Conservation (phyloP, 1,140 invertebrate genomes). For the Eciton burchellii region DNA sequence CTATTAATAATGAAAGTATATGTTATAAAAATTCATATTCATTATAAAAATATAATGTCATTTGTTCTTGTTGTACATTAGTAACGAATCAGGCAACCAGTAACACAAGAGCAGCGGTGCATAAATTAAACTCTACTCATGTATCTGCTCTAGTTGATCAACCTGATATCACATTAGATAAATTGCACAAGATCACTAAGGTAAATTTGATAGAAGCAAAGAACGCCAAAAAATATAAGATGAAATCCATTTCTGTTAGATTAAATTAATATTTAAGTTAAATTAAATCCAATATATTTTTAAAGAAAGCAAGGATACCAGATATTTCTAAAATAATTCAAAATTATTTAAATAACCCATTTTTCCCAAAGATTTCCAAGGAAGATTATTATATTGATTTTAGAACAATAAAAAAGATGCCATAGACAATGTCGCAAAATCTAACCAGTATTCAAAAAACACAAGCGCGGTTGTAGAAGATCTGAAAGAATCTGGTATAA, state of each 20-base stretch:
- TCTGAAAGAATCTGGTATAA: conserved; percentile 58
- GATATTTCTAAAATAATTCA: not conserved
- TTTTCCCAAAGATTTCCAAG: not conserved
- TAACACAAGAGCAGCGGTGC: conserved; percentile 88
- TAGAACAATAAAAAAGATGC: not conserved
- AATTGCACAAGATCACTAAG: conserved; percentile 24
- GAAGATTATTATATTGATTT: conserved; percentile 25
- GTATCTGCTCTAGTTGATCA: conserved; percentile 88
- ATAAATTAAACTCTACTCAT: conserved; percentile 88
- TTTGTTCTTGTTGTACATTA: conserved; percentile 77
- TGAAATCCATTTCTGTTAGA: conserved; percentile 37
- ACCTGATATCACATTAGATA: conserved; percentile 69
- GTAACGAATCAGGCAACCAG: conserved; percentile 87
- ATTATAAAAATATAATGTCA: conserved; percentile 48
- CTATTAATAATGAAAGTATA: conserved; percentile 32
- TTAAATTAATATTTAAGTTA: no score
- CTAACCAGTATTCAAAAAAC: conserved; percentile 16
- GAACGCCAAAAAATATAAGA: not conserved
- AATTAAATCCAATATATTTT: not conserved
- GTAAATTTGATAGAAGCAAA: not conserved
- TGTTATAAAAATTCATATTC: not conserved
- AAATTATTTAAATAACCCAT: not conserved
- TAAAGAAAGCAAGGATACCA: not conserved
- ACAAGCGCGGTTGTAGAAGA: conserved; percentile 50
- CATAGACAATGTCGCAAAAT: not conserved